Evolutionary conservation across 2,797 vertebrate species (phyloP).

Genomic region (Percopsis omiscomaycus): DNA sequence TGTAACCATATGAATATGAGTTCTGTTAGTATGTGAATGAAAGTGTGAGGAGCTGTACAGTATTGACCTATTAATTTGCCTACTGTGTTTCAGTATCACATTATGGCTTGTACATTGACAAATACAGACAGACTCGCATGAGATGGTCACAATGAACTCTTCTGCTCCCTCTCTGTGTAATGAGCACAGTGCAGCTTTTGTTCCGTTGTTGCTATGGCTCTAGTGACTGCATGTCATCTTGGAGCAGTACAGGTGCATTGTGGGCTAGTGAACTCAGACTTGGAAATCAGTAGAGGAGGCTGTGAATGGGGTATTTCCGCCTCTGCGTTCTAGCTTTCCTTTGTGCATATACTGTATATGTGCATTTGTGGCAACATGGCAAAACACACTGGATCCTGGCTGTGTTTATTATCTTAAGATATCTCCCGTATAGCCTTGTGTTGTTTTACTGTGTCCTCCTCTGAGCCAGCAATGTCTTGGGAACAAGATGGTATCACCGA

Average conservation of each 20-base stretch:
- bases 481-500: neutral
- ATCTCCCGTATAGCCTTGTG: neutral
- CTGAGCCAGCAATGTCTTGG: conserved; percentile 1
- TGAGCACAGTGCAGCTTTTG: conserved; percentile 52
- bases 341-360: neutral
- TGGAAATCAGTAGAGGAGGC: neutral
- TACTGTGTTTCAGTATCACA: too few relatives aligned
- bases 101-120: too few relatives aligned
- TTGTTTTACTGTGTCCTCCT: neutral
- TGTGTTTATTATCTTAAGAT: neutral
- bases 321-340: neutral
- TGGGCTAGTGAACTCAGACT: neutral
- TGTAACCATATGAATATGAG: too few relatives aligned
- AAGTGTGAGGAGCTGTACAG: too few relatives aligned
- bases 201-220: conserved; percentile 42
- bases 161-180: neutral
- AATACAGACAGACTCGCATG: too few relatives aligned
- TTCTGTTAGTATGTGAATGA: too few relatives aligned
- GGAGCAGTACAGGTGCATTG: conserved; percentile 29
- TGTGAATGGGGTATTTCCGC: neutral
- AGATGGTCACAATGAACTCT: too few relatives aligned
- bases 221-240: conserved; percentile 28
- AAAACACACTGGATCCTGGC: too few relatives aligned
- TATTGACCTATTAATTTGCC: too few relatives aligned
- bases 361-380: neutral